These are phyloP conservation scores for Eupelmus urozonus DNA, from an alignment of 2,888 invertebrate species.

Conservation along the genomic window DNA sequence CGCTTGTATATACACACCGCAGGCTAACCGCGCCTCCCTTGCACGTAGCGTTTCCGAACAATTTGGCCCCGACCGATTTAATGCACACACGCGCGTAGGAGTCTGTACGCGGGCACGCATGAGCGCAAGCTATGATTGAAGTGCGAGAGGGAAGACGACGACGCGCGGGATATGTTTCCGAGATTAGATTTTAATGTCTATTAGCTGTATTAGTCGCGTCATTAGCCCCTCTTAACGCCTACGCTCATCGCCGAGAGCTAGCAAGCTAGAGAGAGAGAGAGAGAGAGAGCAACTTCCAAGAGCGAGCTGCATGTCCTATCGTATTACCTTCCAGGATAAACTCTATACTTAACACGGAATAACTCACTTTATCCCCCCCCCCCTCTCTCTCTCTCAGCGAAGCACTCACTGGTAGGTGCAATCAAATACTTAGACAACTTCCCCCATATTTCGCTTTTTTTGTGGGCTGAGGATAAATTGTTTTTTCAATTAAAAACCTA, in stretches of 20 bases:
- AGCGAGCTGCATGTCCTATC: conserved; percentile 1
- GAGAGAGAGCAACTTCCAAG: conserved; percentile 12
- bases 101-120: too few relatives aligned
- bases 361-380: conserved; percentile 28
- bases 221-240: conserved; percentile 45
- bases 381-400: too few relatives aligned
- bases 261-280: neutral
- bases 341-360: conserved; percentile 32
- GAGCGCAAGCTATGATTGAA: too few relatives aligned
- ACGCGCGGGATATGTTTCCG: conserved; percentile 5
- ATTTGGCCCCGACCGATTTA: neutral
- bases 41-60: neutral
- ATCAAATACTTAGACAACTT: conserved; percentile 4
- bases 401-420: neutral
- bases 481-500: conserved; percentile 29
- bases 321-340: conserved; percentile 2
- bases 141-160: too few relatives aligned
- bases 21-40: neutral
- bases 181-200: conserved; percentile 52
- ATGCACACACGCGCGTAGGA: neutral
- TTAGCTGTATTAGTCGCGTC: conserved; percentile 44
- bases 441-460: neutral
- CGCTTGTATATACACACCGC: neutral
- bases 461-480: conserved; percentile 17
- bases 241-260: neutral